Evolutionary conservation across 2,888 invertebrate genomes (phyloP).

Genomic region (Tineola bisselliella): DNA sequence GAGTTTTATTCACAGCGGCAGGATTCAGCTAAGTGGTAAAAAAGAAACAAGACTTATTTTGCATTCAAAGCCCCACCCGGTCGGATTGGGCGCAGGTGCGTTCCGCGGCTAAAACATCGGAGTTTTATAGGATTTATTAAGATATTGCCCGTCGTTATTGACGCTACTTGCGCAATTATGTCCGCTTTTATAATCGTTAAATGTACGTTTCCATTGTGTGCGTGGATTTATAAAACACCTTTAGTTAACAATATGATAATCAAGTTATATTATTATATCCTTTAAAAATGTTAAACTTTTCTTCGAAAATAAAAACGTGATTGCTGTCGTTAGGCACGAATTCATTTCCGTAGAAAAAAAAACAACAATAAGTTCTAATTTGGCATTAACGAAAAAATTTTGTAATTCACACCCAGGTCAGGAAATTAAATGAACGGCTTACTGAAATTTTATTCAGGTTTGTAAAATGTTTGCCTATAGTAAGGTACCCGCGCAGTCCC

Average conservation of each 20-base stretch:
- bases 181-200: not conserved
- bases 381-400: constrained; percentile 56
- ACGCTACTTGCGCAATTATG: not conserved
- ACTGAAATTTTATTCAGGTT: constrained; percentile 27
- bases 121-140: constrained; percentile 65
- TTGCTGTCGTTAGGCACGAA: not conserved
- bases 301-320: not conserved
- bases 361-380: constrained; percentile 12
- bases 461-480: not conserved
- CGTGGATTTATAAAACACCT: no score
- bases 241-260: no score
- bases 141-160: constrained; percentile 56
- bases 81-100: constrained; percentile 51
- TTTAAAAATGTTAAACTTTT: no score
- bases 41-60: constrained; percentile 65
- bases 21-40: constrained; percentile 58
- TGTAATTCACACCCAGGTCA: constrained; percentile 47
- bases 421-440: constrained; percentile 64
- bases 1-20: constrained; percentile 52
- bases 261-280: no score
- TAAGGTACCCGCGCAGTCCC: not conserved
- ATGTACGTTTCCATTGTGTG: not conserved
- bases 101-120: constrained; percentile 58
- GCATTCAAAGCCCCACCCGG: constrained; percentile 56
- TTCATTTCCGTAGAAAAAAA: constrained; percentile 14